phyloP scores from a whole-genome alignment of 2,113 vertebrate species.

The Anarhynchus alexandrinus region DNA sequence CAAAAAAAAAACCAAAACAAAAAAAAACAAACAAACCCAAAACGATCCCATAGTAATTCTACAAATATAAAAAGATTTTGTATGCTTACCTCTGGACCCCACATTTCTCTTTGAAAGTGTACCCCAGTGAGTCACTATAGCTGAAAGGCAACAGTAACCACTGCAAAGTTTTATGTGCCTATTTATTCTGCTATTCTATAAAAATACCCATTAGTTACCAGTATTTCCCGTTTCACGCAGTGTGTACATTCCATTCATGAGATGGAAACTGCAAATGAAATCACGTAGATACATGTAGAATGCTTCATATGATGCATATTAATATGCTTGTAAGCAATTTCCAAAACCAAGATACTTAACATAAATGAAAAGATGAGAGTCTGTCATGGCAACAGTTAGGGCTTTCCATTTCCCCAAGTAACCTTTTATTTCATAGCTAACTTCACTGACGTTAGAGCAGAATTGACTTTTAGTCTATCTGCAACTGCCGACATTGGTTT shows the following conservation, averaged over 20 bases:
- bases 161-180: neutral
- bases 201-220: constrained; percentile 8
- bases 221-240: neutral
- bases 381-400: neutral
- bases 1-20: too few species aligned
- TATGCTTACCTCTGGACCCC: neutral
- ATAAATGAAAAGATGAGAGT: neutral
- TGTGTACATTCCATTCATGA: neutral
- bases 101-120: constrained; percentile 8
- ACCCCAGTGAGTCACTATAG: constrained; percentile 2
- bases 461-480: neutral
- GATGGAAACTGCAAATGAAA: neutral
- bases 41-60: neutral
- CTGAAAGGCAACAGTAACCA: constrained; percentile 43
- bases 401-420: neutral
- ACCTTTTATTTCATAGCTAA: neutral
- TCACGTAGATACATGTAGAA: neutral
- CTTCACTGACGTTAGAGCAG: neutral
- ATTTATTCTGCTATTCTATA: constrained; percentile 25
- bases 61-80: neutral
- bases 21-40: neutral
- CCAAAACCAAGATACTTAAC: neutral
- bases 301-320: neutral
- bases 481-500: neutral
- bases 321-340: neutral